A percentile compares a stretch with the other conserved stretches of the same genome.
phyloP scores from a whole-genome alignment of 2,888 invertebrate genomes.

The Diadromus collaris region DNA sequence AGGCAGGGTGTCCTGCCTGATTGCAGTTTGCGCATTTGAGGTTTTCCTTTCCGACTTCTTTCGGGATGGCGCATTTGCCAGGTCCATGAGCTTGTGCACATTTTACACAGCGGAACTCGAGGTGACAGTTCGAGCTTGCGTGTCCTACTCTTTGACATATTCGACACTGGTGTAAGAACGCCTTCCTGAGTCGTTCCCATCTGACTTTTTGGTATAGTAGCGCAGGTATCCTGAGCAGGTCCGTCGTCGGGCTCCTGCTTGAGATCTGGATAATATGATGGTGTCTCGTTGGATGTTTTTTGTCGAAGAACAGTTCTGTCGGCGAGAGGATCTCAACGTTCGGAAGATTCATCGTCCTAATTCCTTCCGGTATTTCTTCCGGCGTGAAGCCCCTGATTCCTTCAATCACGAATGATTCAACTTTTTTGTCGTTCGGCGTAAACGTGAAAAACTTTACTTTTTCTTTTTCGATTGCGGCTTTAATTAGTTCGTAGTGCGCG shows the following conservation, averaged over 20 bases:
- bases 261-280: constrained; percentile 38
- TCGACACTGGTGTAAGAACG: constrained; percentile 24
- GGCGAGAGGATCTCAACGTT: background rate
- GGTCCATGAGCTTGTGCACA: constrained; percentile 19
- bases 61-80: background rate
- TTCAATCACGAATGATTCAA: constrained; percentile 13
- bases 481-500: background rate
- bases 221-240: background rate
- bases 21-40: constrained; percentile 45
- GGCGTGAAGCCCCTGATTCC: background rate
- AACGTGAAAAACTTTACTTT: constrained; percentile 1
- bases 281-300: background rate
- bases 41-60: background rate
- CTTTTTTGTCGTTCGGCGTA: constrained; percentile 10
- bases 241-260: background rate
- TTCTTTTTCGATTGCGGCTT: background rate
- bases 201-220: constrained; percentile 26
- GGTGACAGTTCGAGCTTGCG: constrained; percentile 27
- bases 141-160: constrained; percentile 49
- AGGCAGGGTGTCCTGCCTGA: constrained; percentile 30
- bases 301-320: background rate
- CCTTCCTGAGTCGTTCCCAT: constrained; percentile 30
- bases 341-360: background rate
- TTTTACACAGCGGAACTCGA: constrained; percentile 43
- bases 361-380: constrained; percentile 7